phyloP scores from a whole-genome alignment of 2,888 invertebrate genomes.

The Falcaria lacertinaria region DNA sequence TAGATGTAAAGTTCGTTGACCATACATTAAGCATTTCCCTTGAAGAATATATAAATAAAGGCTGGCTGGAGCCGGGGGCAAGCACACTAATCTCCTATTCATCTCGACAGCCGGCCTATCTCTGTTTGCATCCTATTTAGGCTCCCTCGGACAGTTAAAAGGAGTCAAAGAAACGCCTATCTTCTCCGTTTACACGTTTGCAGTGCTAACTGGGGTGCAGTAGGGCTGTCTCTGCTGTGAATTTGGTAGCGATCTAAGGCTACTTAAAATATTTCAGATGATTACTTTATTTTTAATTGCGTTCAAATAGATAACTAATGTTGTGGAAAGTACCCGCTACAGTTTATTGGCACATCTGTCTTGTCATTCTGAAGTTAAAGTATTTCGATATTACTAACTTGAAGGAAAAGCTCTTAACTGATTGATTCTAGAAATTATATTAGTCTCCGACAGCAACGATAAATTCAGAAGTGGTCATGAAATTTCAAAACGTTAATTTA shows the following conservation, averaged over 20 bases:
- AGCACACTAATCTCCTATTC: conserved; percentile 59
- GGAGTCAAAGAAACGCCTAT: conserved; percentile 75
- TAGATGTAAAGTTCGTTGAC: neutral
- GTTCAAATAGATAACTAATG: too few relatives aligned
- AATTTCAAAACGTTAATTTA: too few relatives aligned
- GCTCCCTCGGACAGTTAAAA: conserved; percentile 65
- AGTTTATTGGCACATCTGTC: too few relatives aligned
- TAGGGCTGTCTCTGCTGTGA: conserved; percentile 40
- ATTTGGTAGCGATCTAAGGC: conserved; percentile 26
- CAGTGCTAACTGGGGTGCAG: conserved; percentile 41
- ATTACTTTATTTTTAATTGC: too few relatives aligned
- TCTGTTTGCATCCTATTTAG: conserved; percentile 77
- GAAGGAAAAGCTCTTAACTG: too few relatives aligned
- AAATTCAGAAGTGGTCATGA: too few relatives aligned
- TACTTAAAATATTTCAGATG: too few relatives aligned
- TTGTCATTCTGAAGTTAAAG: too few relatives aligned
- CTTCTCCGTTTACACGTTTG: conserved; percentile 70
- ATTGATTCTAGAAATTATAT: too few relatives aligned
- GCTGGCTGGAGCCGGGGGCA: conserved; percentile 12
- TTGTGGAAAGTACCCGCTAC: too few relatives aligned
- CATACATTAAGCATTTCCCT: neutral
- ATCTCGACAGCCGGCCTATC: conserved; percentile 56
- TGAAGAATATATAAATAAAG: neutral
- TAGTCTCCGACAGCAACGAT: too few relatives aligned
- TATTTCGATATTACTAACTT: too few relatives aligned